Percentiles rank a stretch among this genome's conserved stretches.
phyloP scores from a whole-genome alignment of 2,113 vertebrate species.

The Probosciger aterrimus region DNA sequence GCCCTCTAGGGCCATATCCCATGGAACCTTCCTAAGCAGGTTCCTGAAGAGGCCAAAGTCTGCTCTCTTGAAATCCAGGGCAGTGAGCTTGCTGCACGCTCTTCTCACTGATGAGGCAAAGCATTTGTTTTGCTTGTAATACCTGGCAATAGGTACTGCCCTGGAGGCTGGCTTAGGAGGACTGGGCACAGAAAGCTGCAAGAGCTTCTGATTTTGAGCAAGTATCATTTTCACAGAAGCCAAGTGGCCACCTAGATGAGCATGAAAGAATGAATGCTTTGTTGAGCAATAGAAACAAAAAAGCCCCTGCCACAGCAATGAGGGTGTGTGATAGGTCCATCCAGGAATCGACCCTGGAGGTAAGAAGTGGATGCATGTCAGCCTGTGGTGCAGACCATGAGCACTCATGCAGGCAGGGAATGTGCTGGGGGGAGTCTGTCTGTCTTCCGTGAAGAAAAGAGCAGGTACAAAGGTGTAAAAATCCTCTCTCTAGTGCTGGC shows the following conservation, averaged over 20 bases:
- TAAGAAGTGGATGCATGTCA: background rate
- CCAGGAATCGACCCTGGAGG: background rate
- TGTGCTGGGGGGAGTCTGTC: rapidly evolving
- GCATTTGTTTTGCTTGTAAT: slow-evolving; percentile 1
- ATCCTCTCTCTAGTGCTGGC: background rate
- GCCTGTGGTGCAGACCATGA: background rate
- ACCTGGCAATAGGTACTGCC: background rate
- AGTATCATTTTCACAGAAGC: background rate
- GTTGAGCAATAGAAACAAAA: background rate
- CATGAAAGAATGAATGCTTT: background rate
- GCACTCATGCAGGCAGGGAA: rapidly evolving
- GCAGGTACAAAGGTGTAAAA: background rate
- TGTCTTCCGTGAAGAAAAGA: background rate
- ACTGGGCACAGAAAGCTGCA: background rate
- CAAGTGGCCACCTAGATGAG: background rate
- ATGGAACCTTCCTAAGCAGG: too few species aligned
- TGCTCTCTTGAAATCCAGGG: too few species aligned
- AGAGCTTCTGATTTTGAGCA: background rate
- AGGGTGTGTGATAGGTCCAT: background rate
- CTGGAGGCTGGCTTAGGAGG: background rate
- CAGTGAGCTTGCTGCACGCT: too few species aligned
- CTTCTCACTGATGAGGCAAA: too few species aligned
- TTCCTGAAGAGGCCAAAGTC: too few species aligned
- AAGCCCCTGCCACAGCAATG: background rate
- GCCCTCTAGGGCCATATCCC: too few species aligned